A percentile compares a stretch with the other conserved stretches of the same genome.
phyloP scores from a whole-genome alignment of 2,113 vertebrate genomes.

The Plestiodon gilberti region DNA sequence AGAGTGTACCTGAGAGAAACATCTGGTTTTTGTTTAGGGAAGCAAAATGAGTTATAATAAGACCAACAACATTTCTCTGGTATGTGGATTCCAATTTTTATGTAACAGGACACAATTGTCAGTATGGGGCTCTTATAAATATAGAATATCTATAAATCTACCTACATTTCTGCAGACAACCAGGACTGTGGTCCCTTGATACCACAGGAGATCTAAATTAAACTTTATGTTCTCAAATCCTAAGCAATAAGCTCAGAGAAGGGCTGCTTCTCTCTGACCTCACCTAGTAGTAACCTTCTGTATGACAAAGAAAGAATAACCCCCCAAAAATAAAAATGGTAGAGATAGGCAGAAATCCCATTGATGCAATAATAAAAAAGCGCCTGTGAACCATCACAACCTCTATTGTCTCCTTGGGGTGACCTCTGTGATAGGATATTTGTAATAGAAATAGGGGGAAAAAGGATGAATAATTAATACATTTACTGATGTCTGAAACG shows the following conservation, averaged over 20 bases:
- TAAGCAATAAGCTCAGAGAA: not conserved
- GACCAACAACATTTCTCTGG: not conserved
- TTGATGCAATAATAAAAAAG: not conserved
- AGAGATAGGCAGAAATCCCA: not conserved
- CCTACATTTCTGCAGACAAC: not conserved
- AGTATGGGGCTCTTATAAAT: too few relatives aligned
- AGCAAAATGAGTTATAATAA: not conserved
- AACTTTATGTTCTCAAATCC: not conserved
- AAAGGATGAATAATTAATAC: conserved; percentile 62
- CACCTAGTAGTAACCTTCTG: conserved; percentile 15
- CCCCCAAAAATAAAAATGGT: conserved; percentile 41
- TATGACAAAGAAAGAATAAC: conserved; percentile 38
- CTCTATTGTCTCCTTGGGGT: conserved; percentile 58
- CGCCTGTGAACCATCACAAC: conserved; percentile 20
- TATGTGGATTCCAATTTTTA: not conserved
- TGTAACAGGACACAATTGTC: not conserved
- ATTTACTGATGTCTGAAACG: conserved; percentile 43
- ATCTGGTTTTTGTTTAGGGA: not conserved
- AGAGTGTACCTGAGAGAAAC: not conserved
- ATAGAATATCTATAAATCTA: not conserved
- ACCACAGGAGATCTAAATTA: not conserved
- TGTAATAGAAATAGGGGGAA: conserved; percentile 58
- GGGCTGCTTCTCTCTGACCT: not conserved
- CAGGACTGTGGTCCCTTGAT: not conserved
- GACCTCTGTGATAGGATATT: conserved; percentile 46